Evolutionary conservation across 2,113 vertebrate species (phyloP).

Genomic region (Peromyscus leucopus): DNA sequence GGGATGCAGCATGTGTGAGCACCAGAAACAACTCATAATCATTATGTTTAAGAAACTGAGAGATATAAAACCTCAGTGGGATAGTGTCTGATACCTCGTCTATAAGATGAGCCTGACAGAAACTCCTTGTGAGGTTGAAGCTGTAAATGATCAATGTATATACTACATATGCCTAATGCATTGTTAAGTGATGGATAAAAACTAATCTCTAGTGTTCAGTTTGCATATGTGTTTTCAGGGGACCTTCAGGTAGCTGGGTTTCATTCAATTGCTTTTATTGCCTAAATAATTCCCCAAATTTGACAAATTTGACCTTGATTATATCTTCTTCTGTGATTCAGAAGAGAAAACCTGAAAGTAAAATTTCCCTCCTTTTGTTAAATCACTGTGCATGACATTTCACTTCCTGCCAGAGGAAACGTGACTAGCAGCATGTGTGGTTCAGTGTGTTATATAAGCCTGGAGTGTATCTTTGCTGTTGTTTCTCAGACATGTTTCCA

Average conservation of each 20-base stretch:
- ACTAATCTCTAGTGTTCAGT: background rate
- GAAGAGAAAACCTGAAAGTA: constrained; percentile 21
- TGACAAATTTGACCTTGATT: constrained; percentile 42
- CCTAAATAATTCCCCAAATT: background rate
- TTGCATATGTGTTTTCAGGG: background rate
- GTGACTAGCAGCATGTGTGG: background rate
- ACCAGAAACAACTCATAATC: background rate
- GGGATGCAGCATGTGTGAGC: background rate
- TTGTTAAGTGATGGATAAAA: background rate
- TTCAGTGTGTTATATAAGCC: background rate
- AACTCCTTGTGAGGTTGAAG: background rate
- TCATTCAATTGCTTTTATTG: background rate
- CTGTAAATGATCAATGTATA: background rate
- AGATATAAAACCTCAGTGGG: background rate
- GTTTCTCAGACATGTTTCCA: constrained; percentile 38
- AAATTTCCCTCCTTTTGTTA: background rate
- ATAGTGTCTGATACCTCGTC: background rate
- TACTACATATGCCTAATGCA: background rate
- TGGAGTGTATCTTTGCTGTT: background rate
- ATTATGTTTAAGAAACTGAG: background rate
- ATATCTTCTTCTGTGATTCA: background rate
- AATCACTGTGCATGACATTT: background rate
- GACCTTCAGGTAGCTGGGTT: background rate
- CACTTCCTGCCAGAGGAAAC: background rate
- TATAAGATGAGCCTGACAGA: background rate